Percentiles rank a stretch among this genome's conserved stretches.
Conservation (phyloP, 2,113 vertebrate genomes). For the Nettapus auritus region DNA sequence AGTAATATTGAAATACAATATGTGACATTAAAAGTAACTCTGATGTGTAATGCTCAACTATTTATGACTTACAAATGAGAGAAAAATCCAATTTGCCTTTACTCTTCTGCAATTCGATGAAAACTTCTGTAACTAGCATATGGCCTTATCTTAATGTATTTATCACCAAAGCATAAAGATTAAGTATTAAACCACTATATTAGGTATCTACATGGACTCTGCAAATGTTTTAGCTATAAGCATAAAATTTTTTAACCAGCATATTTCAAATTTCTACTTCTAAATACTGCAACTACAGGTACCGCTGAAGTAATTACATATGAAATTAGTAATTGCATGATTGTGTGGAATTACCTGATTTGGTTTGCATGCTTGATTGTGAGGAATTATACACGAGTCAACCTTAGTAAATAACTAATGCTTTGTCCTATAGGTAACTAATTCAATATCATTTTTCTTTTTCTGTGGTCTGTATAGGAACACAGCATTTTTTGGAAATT, state of each 20-base stretch:
- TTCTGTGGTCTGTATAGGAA: not conserved
- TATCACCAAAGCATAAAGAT: not conserved
- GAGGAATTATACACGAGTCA: not conserved
- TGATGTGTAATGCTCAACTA: not conserved
- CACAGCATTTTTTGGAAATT: not conserved
- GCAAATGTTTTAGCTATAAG: not conserved
- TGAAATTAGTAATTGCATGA: slow-evolving; percentile 18
- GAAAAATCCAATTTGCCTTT: not conserved
- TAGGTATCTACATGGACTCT: not conserved
- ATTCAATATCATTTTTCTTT: not conserved
- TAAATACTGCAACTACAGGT: not conserved
- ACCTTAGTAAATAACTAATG: slow-evolving; percentile 32
- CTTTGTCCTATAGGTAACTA: not conserved
- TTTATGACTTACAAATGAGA: not conserved
- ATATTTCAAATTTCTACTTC: not conserved
- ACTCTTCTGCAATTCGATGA: not conserved
- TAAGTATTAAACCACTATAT: not conserved
- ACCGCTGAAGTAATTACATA: not conserved
- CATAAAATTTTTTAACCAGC: not conserved
- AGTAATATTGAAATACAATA: not conserved
- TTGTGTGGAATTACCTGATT: slow-evolving; percentile 5
- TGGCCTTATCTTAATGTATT: not conserved
- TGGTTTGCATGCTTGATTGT: not conserved
- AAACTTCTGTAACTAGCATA: not conserved
- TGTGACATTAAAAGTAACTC: not conserved